Conservation (phyloP, 2,888 invertebrate species). For the Aleiodes alternator region DNA sequence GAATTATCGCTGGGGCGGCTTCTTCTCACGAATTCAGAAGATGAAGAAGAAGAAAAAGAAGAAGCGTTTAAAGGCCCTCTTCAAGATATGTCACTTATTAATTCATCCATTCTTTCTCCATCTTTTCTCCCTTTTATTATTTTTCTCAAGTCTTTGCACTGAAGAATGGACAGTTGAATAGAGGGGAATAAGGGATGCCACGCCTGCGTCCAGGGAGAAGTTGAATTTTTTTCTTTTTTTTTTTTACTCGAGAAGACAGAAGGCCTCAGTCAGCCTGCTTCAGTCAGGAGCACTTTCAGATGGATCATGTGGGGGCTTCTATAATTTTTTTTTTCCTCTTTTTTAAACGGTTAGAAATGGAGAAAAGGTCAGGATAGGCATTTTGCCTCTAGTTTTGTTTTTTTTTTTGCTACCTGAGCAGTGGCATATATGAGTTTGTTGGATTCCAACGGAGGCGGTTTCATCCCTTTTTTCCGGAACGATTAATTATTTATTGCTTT, state of each 20-base stretch:
- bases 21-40: constrained; percentile 43
- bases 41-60: background rate
- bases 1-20: constrained; percentile 56
- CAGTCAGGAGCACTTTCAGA: constrained; percentile 32
- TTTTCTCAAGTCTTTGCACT: background rate
- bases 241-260: constrained; percentile 23
- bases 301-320: constrained; percentile 43
- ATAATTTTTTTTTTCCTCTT: constrained; percentile 34
- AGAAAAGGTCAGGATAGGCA: constrained; percentile 8
- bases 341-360: background rate
- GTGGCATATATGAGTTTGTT: constrained; percentile 44
- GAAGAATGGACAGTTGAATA: background rate
- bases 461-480: constrained; percentile 39
- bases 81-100: constrained; percentile 73
- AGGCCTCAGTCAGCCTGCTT: constrained; percentile 10
- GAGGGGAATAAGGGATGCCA: constrained; percentile 39
- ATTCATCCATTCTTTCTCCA: constrained; percentile 64
- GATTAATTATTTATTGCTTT: constrained; percentile 51
- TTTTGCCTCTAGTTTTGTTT: background rate
- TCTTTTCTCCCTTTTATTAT: constrained; percentile 28
- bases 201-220: constrained; percentile 42
- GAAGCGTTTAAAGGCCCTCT: constrained; percentile 66
- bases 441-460: constrained; percentile 48
- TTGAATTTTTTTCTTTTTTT: constrained; percentile 36
- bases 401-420: constrained; percentile 39